These are phyloP conservation scores for Porites lobata DNA, from an alignment of 92 coral and sea anemone genomes.

Conservation along the genomic window DNA sequence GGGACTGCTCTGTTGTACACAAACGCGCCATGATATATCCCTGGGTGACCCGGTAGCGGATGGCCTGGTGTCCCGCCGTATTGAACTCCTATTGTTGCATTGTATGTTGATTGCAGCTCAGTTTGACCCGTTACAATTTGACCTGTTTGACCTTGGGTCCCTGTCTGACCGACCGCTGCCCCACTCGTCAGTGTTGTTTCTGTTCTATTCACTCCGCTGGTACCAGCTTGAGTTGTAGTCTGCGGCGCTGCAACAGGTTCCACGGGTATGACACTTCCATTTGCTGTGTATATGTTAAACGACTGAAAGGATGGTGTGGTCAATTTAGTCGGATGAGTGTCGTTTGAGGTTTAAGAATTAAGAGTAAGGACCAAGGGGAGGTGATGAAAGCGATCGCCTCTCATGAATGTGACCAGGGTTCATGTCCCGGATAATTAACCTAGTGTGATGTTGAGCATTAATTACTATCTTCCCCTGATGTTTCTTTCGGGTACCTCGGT, in stretches of 20 bases:
- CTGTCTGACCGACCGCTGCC: neutral
- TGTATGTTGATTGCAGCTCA: neutral
- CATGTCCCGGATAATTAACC: too few species aligned
- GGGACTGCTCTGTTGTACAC: slow-evolving; percentile 39
- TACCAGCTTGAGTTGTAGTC: neutral
- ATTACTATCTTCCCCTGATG: too few species aligned
- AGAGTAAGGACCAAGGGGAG: too few species aligned
- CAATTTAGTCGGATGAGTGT: neutral
- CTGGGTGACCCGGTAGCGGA: slow-evolving; percentile 20
- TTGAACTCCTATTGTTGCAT: slow-evolving; percentile 1
- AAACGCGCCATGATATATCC: slow-evolving; percentile 38
- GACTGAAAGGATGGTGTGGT: slow-evolving; percentile 2
- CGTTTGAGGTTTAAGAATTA: too few species aligned
- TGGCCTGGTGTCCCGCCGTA: neutral
- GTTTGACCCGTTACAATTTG: neutral
- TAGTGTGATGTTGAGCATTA: too few species aligned
- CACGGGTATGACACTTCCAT: slow-evolving; percentile 44
- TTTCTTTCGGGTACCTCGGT: too few species aligned
- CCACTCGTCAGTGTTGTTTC: neutral
- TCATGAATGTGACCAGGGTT: too few species aligned
- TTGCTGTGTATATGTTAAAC: slow-evolving; percentile 39
- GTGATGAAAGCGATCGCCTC: too few species aligned
- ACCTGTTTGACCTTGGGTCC: neutral
- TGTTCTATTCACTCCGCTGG: neutral
- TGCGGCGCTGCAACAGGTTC: slow-evolving; percentile 4